Conservation (phyloP, 2,797 vertebrate species). For the Sebastes umbrosus region DNA sequence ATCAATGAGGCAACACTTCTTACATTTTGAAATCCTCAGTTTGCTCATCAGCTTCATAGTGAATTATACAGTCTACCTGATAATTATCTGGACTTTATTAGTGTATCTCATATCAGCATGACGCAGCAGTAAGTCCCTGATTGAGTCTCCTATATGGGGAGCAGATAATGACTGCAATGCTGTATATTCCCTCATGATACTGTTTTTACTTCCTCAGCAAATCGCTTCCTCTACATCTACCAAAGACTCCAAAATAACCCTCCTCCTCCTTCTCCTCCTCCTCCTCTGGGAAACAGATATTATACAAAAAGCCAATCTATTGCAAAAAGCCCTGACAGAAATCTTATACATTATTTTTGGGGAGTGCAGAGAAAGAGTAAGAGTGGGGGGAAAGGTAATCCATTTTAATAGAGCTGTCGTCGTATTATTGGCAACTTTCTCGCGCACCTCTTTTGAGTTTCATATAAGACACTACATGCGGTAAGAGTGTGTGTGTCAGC, state of each 20-base stretch:
- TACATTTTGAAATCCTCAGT: neutral
- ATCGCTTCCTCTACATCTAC: constrained; percentile 44
- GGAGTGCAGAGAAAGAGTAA: constrained; percentile 32
- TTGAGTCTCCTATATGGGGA: constrained; percentile 5
- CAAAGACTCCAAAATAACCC: constrained; percentile 52
- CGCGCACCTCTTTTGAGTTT: constrained; percentile 54
- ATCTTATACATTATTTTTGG: constrained; percentile 61
- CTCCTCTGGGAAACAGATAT: constrained; percentile 57
- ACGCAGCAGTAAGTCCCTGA: constrained; percentile 15
- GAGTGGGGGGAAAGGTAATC: constrained; percentile 63
- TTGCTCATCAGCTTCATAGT: neutral
- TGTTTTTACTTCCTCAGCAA: constrained; percentile 65
- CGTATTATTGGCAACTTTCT: constrained; percentile 72
- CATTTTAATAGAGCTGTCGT: constrained; percentile 79
- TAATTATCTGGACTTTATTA: constrained; percentile 22
- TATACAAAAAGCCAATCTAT: constrained; percentile 72
- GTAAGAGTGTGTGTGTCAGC: constrained; percentile 75
- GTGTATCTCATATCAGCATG: constrained; percentile 15
- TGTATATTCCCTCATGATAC: constrained; percentile 46
- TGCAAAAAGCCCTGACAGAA: constrained; percentile 61
- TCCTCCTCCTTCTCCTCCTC: neutral
- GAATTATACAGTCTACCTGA: neutral
- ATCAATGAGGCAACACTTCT: neutral
- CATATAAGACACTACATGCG: constrained; percentile 70
- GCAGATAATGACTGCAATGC: constrained; percentile 49